Evolutionary conservation across 1,140 invertebrate species (phyloP), one percentile per base, ranked within the genome.

Genomic region (Vanessa tameamea): DNA sequence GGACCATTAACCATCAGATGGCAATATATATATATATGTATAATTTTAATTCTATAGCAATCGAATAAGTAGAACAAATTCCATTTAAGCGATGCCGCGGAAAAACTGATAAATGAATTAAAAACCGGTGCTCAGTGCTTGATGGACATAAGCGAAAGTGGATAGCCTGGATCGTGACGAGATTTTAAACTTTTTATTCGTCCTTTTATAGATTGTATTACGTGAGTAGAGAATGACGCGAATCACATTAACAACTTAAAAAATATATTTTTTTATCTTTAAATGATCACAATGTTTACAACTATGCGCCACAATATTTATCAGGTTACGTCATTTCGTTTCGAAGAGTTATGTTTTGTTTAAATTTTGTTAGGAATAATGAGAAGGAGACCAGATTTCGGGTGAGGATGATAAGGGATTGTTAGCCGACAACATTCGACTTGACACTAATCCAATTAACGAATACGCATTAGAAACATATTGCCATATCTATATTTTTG

Each of bases 71-170:
- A n/a, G 13, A n/a, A 57, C 53, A 16, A 23, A 61, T 37, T 61
- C 13, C 23, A 2, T 12, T 11, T 23, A 37, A 61, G 26, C 57
- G 57, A 37, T 20, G 57, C 57, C 23, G 57, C 57, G 23, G 26
- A 16, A 13, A n/a, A 61, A 16, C 57, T 37, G 26, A 15, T 61
- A 37, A 31, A 61, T 61, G 31, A 61, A 15, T 51, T 37, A 61
- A 61, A 61, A 43, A 43, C 43, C 53, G 43, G 67, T 16, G 23
- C n/a, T 59, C 53, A 13, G 16, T 15, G 37, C 55, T 59, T 55
- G 23, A 53, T 57, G 70, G 64, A 47, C 63, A 66, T 66, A 47
- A 72, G 70, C 63, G 70, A 72, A 72, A 72, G 70, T 72, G 63
- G 64, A 64, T 26, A 47, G 64, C 11, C 50, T 47, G 64, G 63